Evolutionary conservation across 2,888 invertebrate genomes (phyloP), one percentile per base, ranked within the genome.

Genomic region (Dasysyrphus albostriatus): DNA sequence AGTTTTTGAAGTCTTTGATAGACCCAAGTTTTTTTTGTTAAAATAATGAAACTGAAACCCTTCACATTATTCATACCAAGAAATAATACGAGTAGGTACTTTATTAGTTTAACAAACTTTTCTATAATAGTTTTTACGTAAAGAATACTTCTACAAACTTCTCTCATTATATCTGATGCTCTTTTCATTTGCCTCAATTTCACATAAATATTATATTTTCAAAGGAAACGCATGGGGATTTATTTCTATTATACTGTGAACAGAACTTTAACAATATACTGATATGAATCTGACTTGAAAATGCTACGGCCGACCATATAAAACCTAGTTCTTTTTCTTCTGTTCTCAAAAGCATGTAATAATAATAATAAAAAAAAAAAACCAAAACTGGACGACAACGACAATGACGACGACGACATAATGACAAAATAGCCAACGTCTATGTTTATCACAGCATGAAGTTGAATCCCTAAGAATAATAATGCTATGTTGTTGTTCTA

Each of bases 391-490:
- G n/a, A 58, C 34, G 10, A 58, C 34, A 9, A 58, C 34, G n/a
- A 37, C 8, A 24, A 24, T 24, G 2, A 63, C n/a, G 34, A 58
- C 58, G 69, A 85, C 70, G 54, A 51, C 65, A 58, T 54, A 70
- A 87, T 78, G 61, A 82, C 72, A 78, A 78, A 87, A 58, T 19
- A 73, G 24, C 59, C 49, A 79, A 51, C 70, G 78, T 83, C 74
- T 79, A 75, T 87, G 78, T 75, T 74, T 75, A 76, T 65, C 78
- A 75, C 65, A 83, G 78, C 65, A 79, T 75, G 82, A 75, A 75
- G 83, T 83, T 83, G 82, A 79, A 83, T 87, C 74, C 78, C 72
- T 79, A 79, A 65, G 59, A 79, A 75, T 65, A 83, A 83, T 75
- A 83, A 83, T 78, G 74, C 58, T 69, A 69, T 78, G 82, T 77